A percentile compares a stretch with the other conserved stretches of the same genome.
Evolutionary conservation across 2,113 vertebrate species (phyloP).

Genomic region (Rhynchopsitta pachyrhyncha): DNA sequence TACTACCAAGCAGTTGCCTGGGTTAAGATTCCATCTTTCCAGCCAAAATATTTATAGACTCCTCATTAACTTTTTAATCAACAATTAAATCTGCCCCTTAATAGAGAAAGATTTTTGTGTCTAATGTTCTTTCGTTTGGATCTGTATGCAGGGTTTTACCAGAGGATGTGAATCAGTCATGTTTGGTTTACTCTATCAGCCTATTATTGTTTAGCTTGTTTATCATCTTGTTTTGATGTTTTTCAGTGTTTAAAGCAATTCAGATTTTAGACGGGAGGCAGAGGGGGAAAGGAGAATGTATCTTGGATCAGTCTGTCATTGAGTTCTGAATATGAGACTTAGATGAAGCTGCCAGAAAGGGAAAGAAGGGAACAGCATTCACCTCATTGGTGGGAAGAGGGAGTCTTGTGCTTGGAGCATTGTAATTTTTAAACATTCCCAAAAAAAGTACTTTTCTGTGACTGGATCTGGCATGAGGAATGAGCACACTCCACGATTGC

Average conservation of each 20-base stretch:
- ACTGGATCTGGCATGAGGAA: background rate
- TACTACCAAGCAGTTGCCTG: background rate
- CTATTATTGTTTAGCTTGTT: background rate
- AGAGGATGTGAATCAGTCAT: background rate
- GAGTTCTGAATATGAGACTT: background rate
- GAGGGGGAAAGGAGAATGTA: background rate
- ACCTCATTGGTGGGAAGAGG: background rate
- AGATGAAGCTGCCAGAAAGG: background rate
- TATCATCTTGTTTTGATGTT: background rate
- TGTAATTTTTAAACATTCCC: background rate
- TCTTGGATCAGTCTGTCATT: background rate
- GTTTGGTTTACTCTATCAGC: background rate
- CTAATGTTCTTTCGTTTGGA: background rate
- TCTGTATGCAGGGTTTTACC: background rate
- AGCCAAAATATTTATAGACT: conserved; percentile 5
- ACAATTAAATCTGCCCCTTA: background rate
- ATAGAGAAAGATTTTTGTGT: background rate
- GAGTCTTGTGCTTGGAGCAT: background rate
- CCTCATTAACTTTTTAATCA: conserved; percentile 19
- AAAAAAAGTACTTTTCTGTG: background rate
- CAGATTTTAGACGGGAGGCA: background rate
- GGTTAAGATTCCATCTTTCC: background rate
- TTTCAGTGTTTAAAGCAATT: background rate
- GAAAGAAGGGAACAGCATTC: background rate
- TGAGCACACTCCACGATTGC: background rate